phyloP scores from a whole-genome alignment of 2,113 vertebrate species.

The Pterocles gutturalis region DNA sequence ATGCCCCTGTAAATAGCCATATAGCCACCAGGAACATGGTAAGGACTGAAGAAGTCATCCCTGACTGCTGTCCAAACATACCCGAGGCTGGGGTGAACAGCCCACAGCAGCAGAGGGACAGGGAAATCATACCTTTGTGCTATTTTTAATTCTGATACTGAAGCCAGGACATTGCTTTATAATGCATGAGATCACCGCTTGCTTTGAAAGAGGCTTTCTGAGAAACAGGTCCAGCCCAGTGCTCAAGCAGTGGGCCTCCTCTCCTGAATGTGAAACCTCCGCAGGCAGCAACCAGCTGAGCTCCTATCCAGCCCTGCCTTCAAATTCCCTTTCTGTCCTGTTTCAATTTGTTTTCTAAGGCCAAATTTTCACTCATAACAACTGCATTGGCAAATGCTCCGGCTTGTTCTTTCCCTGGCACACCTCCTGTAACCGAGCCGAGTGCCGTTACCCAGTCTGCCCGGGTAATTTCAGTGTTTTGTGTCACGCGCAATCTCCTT shows the following conservation, averaged over 20 bases:
- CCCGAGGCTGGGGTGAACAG: background rate
- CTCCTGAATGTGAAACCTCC: background rate
- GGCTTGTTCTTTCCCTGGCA: background rate
- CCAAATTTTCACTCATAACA: background rate
- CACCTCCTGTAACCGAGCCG: background rate
- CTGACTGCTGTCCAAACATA: background rate
- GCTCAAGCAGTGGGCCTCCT: background rate
- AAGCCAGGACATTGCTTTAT: background rate
- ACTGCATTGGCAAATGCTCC: background rate
- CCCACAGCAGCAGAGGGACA: background rate
- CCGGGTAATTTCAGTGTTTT: background rate
- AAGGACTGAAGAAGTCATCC: background rate
- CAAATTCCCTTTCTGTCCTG: background rate
- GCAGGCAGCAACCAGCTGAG: background rate
- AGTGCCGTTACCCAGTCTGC: background rate
- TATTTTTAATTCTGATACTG: background rate
- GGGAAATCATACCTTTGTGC: background rate
- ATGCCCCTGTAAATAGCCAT: background rate
- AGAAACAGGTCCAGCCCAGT: background rate
- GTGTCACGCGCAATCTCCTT: background rate
- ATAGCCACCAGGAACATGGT: background rate
- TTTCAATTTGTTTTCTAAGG: background rate
- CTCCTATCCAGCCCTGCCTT: background rate
- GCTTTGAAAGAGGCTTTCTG: background rate
- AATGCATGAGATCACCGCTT: background rate